Evolutionary conservation across 2,113 vertebrate genomes (phyloP).

Genomic region (Saguinus midas): DNA sequence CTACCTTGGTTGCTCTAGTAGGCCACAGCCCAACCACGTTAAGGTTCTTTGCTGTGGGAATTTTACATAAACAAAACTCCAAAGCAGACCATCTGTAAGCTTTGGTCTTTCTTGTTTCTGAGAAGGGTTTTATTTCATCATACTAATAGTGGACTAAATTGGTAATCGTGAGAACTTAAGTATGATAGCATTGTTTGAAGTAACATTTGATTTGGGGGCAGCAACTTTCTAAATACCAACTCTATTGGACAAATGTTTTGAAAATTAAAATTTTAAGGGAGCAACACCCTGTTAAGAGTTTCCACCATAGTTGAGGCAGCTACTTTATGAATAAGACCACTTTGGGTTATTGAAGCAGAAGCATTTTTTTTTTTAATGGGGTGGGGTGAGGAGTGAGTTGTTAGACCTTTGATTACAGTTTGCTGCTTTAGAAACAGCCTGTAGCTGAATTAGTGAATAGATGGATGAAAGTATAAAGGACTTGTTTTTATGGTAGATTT

Average conservation of each 20-base stretch:
- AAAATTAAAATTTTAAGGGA: slow-evolving; percentile 15
- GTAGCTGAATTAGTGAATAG: slow-evolving; percentile 1
- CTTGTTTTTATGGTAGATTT: slow-evolving; percentile 23
- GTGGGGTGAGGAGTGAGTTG: not conserved
- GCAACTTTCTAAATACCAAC: not conserved
- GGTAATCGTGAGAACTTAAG: slow-evolving; percentile 12
- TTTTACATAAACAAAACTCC: not conserved
- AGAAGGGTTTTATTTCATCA: slow-evolving; percentile 26
- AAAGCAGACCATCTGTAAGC: not conserved
- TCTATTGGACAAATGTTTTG: slow-evolving; percentile 23
- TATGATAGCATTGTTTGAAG: slow-evolving; percentile 7
- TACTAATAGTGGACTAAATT: not conserved
- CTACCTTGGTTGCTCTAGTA: not conserved
- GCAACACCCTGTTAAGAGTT: not conserved
- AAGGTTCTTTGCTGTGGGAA: not conserved
- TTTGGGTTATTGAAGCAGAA: not conserved
- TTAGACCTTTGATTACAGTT: not conserved
- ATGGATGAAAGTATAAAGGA: slow-evolving; percentile 14
- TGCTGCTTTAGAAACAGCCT: slow-evolving; percentile 33
- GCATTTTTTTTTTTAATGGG: not conserved
- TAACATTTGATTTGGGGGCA: not conserved
- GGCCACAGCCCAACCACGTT: not conserved
- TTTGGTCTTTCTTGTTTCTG: slow-evolving; percentile 37
- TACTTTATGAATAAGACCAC: not conserved
- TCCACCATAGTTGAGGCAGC: not conserved